Conservation (phyloP, 64 coral and sea anemone genomes). For the Platygyra sinensis region DNA sequence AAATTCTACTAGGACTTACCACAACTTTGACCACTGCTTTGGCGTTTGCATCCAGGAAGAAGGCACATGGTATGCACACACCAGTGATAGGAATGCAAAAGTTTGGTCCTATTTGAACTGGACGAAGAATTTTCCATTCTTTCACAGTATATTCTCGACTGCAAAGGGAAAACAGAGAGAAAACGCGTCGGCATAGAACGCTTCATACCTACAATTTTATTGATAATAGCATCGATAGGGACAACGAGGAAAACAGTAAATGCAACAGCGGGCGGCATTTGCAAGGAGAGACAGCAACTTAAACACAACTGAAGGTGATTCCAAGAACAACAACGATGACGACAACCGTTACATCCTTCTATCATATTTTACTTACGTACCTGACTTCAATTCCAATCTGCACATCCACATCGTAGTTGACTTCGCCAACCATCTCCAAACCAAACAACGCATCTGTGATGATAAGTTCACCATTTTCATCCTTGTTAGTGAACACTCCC, state of each 20-base stretch:
- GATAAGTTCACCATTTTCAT: background rate
- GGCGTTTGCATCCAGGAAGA: conserved; percentile 34
- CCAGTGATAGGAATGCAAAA: conserved; percentile 18
- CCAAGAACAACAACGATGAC: background rate
- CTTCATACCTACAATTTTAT: too few species aligned
- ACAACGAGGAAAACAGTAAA: too few species aligned
- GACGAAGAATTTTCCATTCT: background rate
- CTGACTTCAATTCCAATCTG: background rate
- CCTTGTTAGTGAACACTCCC: background rate
- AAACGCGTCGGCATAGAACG: too few species aligned
- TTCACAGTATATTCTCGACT: too few species aligned
- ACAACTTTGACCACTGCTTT: conserved; percentile 16
- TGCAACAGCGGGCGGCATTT: too few species aligned
- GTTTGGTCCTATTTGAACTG: background rate
- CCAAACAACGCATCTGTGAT: conserved; percentile 4
- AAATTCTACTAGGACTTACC: conserved; percentile 5
- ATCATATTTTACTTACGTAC: background rate
- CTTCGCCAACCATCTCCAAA: conserved; percentile 4
- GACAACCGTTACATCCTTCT: too few species aligned
- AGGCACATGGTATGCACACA: conserved; percentile 51
- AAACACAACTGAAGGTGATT: too few species aligned
- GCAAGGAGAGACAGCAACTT: too few species aligned
- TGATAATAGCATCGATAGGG: too few species aligned
- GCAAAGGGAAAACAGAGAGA: background rate
- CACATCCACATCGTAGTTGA: background rate